These are phyloP conservation scores for Ceratitis capitata DNA, from an alignment of 1,140 invertebrate species.

Conservation along the genomic window DNA sequence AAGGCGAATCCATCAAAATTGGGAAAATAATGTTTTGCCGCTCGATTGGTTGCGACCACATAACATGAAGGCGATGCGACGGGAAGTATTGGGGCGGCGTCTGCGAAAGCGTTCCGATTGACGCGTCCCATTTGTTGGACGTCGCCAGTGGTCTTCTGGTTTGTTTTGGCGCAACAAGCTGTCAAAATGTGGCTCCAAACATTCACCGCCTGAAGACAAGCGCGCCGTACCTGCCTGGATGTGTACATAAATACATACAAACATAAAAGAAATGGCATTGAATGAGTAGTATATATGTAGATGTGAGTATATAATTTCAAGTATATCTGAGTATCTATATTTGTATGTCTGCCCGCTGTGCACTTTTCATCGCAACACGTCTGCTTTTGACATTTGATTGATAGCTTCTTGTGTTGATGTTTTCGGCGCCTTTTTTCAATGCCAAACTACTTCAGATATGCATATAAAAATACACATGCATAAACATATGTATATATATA, in stretches of 20 bases:
- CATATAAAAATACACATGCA: no score
- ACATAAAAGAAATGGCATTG: neutral
- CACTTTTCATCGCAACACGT: conserved; percentile 10
- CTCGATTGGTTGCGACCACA: no score
- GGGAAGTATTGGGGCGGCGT: conserved; percentile 1
- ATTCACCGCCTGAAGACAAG: neutral
- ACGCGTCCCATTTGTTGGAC: conserved; percentile 31
- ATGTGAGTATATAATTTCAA: no score
- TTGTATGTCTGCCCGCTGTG: neutral
- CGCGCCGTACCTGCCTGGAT: no score
- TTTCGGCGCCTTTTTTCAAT: conserved; percentile 2
- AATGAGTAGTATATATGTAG: neutral
- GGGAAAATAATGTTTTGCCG: neutral
- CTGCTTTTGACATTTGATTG: conserved; percentile 16
- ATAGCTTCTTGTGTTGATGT: conserved; percentile 12
- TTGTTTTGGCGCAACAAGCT: conserved; percentile 30
- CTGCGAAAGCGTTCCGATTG: conserved; percentile 27
- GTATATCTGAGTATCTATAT: neutral
- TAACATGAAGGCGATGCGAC: neutral
- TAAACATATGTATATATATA: neutral
- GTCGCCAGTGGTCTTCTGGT: conserved; percentile 14
- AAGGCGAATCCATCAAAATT: conserved; percentile 9
- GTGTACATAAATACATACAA: neutral
- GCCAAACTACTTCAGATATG: neutral
- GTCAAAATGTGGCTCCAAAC: conserved; percentile 14